Evolutionary conservation across 2,797 vertebrate genomes (phyloP), one percentile per base, ranked within the genome.

Genomic region (Falco novaeseelandiae): DNA sequence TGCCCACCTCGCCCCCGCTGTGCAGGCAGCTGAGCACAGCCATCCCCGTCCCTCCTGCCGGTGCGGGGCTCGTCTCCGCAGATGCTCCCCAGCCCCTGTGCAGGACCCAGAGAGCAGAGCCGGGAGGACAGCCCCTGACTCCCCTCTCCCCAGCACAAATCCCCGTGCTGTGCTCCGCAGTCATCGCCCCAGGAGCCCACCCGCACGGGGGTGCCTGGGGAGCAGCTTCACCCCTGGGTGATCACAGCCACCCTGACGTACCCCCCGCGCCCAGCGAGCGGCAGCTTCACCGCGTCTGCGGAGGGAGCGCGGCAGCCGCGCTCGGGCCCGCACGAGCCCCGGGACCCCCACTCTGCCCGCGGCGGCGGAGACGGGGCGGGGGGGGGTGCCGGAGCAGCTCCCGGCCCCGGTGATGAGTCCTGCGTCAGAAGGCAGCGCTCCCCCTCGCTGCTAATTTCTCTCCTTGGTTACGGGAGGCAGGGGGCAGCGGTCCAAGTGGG

Each of bases 401-500:
- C 58, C 3, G 58, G 62, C 7, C 2, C 65, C 15, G 89, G 54
- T 6, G 90, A 81, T 88, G 40, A 95, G 83, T 81, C 65, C 77
- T 87, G 95, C 84, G 42, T 91, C 96, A 96, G 89, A 59, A 49
- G 84, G 46, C 85, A 7, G 32, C 22, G 17, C 70, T 63, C 36
- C 26, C 63, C 30, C 51, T 32, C 6, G 4, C 93, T 59, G 87
- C 90, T 85, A 23, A 51, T 89, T 73, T 52, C 87, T 83, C 92
- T 95, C 93, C 96, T 71, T 89, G 92, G 93, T 73, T 76, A 92
- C 67, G 0, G 86, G 86, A 65, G 91, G 62, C 61, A 51, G 61
- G 78, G 83, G 74, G 83, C 79, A 89, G 59, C 21, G 3, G 76
- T 55, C 84, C 87, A 21, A 87, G 63, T 80, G 29, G 93, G 84